phyloP scores from a whole-genome alignment of 2,113 vertebrate genomes.

The Odocoileus hemionus region DNA sequence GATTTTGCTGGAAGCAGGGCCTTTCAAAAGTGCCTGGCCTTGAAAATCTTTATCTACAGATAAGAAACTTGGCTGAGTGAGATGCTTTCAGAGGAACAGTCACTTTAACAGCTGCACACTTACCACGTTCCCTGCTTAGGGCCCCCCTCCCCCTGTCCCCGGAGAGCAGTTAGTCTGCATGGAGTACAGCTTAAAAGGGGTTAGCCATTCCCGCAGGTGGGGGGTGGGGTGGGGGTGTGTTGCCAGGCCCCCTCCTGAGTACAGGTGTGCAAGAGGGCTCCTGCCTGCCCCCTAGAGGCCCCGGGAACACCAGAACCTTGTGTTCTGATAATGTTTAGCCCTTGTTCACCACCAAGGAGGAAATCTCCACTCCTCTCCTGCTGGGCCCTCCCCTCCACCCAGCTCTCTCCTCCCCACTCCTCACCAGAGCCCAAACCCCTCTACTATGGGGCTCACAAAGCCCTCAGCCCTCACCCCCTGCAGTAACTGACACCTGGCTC shows the following conservation, averaged over 20 bases:
- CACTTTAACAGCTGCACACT: neutral
- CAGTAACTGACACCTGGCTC: neutral
- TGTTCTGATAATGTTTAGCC: neutral
- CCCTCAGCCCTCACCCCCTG: neutral
- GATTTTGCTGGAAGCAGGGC: neutral
- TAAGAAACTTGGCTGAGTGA: neutral
- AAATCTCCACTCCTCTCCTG: neutral
- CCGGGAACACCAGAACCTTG: neutral
- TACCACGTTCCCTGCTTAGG: neutral
- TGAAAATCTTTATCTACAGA: constrained; percentile 39
- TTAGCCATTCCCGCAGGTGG: neutral
- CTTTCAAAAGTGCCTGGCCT: constrained; percentile 8
- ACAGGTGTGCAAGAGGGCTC: neutral
- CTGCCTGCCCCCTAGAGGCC: neutral
- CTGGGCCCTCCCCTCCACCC: neutral
- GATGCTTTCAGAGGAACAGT: neutral
- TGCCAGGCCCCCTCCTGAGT: neutral
- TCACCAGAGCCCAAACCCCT: neutral
- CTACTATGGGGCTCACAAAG: neutral
- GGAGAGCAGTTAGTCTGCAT: neutral
- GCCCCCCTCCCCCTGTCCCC: rapidly evolving
- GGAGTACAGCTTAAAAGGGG: neutral
- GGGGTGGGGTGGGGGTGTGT: rapidly evolving
- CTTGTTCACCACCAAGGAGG: neutral
- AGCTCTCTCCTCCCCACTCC: neutral